A percentile compares a stretch with the other conserved stretches of the same genome.
These are phyloP conservation scores for Scytalopus superciliaris DNA, from an alignment of 2,113 vertebrate genomes.

Conservation along the genomic window DNA sequence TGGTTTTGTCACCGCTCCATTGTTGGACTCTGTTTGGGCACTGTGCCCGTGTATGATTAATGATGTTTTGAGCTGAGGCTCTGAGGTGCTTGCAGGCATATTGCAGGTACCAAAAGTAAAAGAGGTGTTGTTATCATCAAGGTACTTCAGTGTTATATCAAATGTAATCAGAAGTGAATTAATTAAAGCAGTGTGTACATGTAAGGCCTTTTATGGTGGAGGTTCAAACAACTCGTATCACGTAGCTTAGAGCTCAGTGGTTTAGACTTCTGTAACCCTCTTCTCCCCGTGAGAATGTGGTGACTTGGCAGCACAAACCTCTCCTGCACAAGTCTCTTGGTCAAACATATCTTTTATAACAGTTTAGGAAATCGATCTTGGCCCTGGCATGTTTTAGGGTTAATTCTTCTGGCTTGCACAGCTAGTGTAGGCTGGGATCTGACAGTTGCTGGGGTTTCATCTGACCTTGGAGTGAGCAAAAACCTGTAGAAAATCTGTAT, in stretches of 20 bases:
- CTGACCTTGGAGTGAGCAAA: not conserved
- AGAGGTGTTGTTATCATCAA: slow-evolving; percentile 30
- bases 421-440: not conserved
- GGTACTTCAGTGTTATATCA: not conserved
- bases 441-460: not conserved
- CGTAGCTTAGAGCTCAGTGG: not conserved
- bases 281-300: not conserved
- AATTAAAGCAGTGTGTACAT: not conserved
- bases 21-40: slow-evolving; percentile 10
- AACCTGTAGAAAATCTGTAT: not conserved
- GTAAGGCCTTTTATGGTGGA: not conserved
- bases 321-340: not conserved
- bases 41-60: slow-evolving; percentile 2
- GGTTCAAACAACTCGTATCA: not conserved
- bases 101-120: slow-evolving; percentile 9
- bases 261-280: not conserved
- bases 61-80: slow-evolving; percentile 11
- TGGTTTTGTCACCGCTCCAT: not conserved
- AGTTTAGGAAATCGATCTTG: not conserved
- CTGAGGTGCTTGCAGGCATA: slow-evolving; percentile 19
- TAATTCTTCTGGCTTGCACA: not conserved
- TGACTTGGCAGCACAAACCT: not conserved
- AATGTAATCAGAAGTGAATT: slow-evolving; percentile 19
- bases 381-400: accelerated
- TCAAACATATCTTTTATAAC: not conserved